phyloP scores from a whole-genome alignment of 2,888 invertebrate genomes.

The Therioaphis trifolii region DNA sequence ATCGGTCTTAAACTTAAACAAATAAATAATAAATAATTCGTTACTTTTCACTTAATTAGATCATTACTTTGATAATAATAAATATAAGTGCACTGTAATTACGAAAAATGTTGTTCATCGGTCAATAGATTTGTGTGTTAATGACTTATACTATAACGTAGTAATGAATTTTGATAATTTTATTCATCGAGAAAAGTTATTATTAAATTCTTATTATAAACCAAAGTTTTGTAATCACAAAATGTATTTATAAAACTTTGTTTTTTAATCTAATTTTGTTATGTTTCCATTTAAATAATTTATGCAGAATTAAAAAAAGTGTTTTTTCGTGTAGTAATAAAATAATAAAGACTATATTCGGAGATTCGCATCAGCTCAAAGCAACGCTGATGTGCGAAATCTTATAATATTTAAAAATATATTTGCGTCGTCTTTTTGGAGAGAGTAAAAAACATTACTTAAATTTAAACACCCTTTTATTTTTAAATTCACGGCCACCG shows the following conservation, averaged over 20 bases:
- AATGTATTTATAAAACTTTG: constrained; percentile 39
- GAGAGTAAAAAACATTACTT: constrained; percentile 18
- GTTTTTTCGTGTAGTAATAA: background rate
- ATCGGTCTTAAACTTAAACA: no score
- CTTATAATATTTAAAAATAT: constrained; percentile 10
- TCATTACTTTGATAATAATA: background rate
- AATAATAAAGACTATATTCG: constrained; percentile 13
- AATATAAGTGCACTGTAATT: constrained; percentile 6
- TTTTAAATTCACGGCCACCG: background rate
- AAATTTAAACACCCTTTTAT: constrained; percentile 7
- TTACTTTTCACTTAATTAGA: no score
- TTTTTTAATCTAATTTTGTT: constrained; percentile 52
- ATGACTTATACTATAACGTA: background rate
- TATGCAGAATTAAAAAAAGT: constrained; percentile 22
- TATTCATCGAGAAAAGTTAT: constrained; percentile 37
- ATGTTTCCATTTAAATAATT: constrained; percentile 55
- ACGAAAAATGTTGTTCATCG: constrained; percentile 10
- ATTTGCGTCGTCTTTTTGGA: background rate
- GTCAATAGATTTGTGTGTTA: background rate
- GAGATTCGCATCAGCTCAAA: constrained; percentile 6
- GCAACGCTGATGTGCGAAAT: constrained; percentile 23
- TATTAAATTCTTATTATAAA: constrained; percentile 31
- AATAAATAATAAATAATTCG: no score
- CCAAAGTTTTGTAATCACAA: constrained; percentile 35
- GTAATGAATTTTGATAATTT: constrained; percentile 10